These are phyloP conservation scores for Loris lydekkerianus DNA, from an alignment of 2,797 vertebrate species.

Conservation along the genomic window DNA sequence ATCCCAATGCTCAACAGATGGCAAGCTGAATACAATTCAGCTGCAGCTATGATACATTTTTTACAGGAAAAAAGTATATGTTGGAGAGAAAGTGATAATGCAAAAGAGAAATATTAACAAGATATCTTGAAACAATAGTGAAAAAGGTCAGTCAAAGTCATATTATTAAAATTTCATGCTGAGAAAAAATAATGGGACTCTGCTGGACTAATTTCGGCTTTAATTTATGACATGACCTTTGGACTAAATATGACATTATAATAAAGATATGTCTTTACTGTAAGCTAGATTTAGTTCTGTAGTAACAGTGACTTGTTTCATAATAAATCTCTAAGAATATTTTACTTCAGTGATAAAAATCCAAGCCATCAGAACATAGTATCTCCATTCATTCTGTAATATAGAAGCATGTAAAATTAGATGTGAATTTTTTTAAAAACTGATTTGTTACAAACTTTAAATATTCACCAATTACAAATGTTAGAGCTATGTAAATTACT, in stretches of 20 bases:
- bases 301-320: slow-evolving; percentile 86
- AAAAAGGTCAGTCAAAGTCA: slow-evolving; percentile 89
- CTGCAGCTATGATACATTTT: slow-evolving; percentile 82
- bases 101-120: slow-evolving; percentile 84
- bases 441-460: slow-evolving; percentile 65
- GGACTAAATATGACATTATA: slow-evolving; percentile 82
- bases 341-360: slow-evolving; percentile 73
- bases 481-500: slow-evolving; percentile 59
- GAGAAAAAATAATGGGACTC: slow-evolving; percentile 90
- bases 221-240: slow-evolving; percentile 88
- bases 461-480: slow-evolving; percentile 70
- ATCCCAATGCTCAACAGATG: slow-evolving; percentile 89
- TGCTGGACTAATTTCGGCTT: slow-evolving; percentile 90
- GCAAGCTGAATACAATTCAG: slow-evolving; percentile 85
- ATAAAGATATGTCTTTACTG: slow-evolving; percentile 82
- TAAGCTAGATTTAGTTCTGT: slow-evolving; percentile 83
- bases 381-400: slow-evolving; percentile 60
- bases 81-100: slow-evolving; percentile 81
- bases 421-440: slow-evolving; percentile 33
- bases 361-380: not conserved
- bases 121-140: slow-evolving; percentile 86
- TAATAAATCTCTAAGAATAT: slow-evolving; percentile 88
- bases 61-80: slow-evolving; percentile 71
- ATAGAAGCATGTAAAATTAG: slow-evolving; percentile 48
- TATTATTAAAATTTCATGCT: slow-evolving; percentile 86